A percentile compares a stretch with the other conserved stretches of the same genome.
Conservation (phyloP, 2,113 vertebrate genomes). For the Potamarius usumacintae region DNA sequence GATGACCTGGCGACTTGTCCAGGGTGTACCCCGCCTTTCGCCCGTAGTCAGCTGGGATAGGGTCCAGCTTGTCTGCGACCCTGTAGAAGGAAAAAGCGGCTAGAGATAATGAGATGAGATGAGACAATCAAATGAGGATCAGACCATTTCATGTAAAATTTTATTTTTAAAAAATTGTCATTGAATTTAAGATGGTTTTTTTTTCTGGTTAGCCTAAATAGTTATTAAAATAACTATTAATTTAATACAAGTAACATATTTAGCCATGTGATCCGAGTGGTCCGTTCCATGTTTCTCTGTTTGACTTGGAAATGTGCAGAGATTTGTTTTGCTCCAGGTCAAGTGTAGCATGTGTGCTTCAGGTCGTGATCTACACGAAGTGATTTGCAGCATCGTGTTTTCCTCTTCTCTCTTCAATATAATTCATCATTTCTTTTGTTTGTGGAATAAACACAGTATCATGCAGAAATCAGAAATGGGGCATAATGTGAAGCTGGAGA, state of each 20-base stretch:
- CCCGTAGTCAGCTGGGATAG: no score
- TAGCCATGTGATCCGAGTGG: background rate
- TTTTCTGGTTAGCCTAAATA: background rate
- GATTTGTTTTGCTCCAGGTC: background rate
- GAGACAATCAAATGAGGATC: no score
- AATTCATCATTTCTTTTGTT: conserved; percentile 67
- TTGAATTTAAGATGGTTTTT: no score
- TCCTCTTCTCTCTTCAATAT: conserved; percentile 23
- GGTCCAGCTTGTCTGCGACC: no score
- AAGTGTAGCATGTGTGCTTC: conserved; percentile 38
- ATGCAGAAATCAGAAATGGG: conserved; percentile 52
- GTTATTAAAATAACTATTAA: conserved; percentile 27
- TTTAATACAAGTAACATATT: background rate
- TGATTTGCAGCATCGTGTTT: conserved; percentile 18
- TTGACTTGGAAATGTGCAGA: conserved; percentile 13
- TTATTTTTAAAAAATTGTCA: no score
- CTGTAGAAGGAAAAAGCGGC: no score
- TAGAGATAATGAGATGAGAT: no score
- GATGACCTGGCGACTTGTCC: no score
- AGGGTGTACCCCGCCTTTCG: no score
- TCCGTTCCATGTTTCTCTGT: background rate
- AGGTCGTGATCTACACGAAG: conserved; percentile 55
- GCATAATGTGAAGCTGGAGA: conserved; percentile 42
- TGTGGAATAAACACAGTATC: conserved; percentile 58
- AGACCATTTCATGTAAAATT: no score